These are phyloP conservation scores for Ophonus ardosiacus DNA, from an alignment of 2,888 invertebrate species.

Conservation along the genomic window DNA sequence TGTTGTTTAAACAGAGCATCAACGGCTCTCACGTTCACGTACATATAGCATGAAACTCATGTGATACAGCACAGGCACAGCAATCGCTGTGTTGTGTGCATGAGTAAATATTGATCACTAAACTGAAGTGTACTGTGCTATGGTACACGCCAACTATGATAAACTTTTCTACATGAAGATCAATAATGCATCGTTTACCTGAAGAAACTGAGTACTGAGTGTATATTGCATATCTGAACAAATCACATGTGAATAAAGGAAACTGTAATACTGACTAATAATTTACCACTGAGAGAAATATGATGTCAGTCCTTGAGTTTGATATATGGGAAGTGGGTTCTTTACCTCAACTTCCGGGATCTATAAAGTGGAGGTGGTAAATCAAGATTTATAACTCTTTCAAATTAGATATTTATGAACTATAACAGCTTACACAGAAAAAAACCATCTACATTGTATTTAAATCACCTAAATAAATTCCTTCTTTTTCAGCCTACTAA, in stretches of 20 bases:
- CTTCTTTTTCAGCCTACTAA: no score
- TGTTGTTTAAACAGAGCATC: constrained; percentile 42
- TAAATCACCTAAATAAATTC: no score
- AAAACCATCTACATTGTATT: no score
- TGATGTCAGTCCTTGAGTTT: constrained; percentile 6
- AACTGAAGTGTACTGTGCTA: constrained; percentile 46
- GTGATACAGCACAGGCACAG: neutral
- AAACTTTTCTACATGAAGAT: constrained; percentile 55
- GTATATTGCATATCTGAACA: constrained; percentile 35
- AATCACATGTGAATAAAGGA: constrained; percentile 16
- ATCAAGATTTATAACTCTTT: neutral
- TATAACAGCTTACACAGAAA: no score
- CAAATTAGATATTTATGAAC: neutral
- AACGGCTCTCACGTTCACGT: constrained; percentile 16
- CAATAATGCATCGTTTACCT: constrained; percentile 56
- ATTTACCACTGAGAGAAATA: constrained; percentile 15
- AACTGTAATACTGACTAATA: constrained; percentile 4
- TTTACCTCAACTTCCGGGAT: neutral
- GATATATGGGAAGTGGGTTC: neutral
- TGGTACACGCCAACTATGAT: constrained; percentile 55
- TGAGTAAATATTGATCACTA: constrained; percentile 58
- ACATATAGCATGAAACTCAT: constrained; percentile 7
- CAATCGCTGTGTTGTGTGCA: constrained; percentile 33
- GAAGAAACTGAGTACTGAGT: constrained; percentile 48
- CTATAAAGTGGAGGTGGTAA: neutral